These are phyloP conservation scores for Ochotona curzoniae DNA, from an alignment of 2,113 vertebrate species.

Conservation along the genomic window DNA sequence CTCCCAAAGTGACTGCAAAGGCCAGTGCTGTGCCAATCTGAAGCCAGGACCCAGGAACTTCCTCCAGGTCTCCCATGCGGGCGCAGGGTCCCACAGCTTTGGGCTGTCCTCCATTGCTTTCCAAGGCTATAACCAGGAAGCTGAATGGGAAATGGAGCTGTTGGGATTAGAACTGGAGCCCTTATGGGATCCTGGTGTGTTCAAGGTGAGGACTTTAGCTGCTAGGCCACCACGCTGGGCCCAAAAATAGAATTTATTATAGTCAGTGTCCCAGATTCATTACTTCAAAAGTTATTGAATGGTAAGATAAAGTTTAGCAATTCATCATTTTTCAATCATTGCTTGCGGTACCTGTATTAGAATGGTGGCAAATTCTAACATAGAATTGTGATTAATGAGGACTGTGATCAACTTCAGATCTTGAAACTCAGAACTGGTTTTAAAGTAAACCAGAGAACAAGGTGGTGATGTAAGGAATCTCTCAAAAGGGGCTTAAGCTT, in stretches of 20 bases:
- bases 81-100: too few relatives aligned
- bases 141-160: too few relatives aligned
- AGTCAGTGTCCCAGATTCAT: neutral
- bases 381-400: neutral
- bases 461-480: neutral
- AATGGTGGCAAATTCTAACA: neutral
- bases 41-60: too few relatives aligned
- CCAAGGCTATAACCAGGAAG: too few relatives aligned
- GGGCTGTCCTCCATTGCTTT: too few relatives aligned
- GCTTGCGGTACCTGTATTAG: neutral
- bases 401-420: neutral
- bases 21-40: too few relatives aligned
- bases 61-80: too few relatives aligned
- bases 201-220: too few relatives aligned
- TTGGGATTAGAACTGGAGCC: too few relatives aligned
- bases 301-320: neutral
- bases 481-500: neutral
- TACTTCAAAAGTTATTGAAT: neutral
- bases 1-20: too few relatives aligned
- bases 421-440: constrained; percentile 2
- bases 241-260: neutral
- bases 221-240: too few relatives aligned
- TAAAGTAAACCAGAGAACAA: neutral
- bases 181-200: too few relatives aligned
- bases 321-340: neutral